phyloP scores from a whole-genome alignment of 2,797 vertebrate species.

The Tiaroga cobitis region DNA sequence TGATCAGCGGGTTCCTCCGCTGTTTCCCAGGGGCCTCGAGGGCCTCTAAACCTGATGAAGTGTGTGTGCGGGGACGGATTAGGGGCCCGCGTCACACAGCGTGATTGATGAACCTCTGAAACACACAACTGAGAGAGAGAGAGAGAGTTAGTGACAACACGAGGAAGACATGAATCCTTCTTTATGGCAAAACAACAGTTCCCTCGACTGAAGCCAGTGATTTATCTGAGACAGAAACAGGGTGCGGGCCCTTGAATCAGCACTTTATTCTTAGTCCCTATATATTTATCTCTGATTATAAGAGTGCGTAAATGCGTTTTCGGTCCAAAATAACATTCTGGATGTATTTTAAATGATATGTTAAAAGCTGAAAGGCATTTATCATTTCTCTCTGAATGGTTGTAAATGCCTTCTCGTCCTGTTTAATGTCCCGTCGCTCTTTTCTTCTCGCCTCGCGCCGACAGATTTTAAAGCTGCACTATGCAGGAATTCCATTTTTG shows the following conservation, averaged over 20 bases:
- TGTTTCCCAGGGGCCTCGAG: not conserved
- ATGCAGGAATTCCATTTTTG: no score
- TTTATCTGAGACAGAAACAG: slow-evolving; percentile 5
- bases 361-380: not conserved
- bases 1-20: not conserved
- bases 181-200: not conserved
- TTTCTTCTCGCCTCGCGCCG: not conserved
- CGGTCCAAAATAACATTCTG: not conserved
- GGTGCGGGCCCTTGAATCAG: slow-evolving; percentile 1
- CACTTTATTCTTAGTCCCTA: not conserved
- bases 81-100: slow-evolving; percentile 35
- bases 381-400: not conserved
- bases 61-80: slow-evolving; percentile 21
- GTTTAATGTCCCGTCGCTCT: not conserved
- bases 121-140: not conserved
- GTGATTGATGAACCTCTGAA: slow-evolving; percentile 17
- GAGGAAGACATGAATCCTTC: not conserved
- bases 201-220: not conserved
- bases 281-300: slow-evolving; percentile 29
- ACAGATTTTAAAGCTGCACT: no score
- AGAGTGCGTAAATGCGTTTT: not conserved
- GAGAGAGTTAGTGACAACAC: no score
- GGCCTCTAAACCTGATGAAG: slow-evolving; percentile 15
- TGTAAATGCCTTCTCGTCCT: not conserved
- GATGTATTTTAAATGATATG: slow-evolving; percentile 6